These are phyloP conservation scores for Xanthorhoe designata DNA, from an alignment of 2,888 invertebrate species.

Conservation along the genomic window DNA sequence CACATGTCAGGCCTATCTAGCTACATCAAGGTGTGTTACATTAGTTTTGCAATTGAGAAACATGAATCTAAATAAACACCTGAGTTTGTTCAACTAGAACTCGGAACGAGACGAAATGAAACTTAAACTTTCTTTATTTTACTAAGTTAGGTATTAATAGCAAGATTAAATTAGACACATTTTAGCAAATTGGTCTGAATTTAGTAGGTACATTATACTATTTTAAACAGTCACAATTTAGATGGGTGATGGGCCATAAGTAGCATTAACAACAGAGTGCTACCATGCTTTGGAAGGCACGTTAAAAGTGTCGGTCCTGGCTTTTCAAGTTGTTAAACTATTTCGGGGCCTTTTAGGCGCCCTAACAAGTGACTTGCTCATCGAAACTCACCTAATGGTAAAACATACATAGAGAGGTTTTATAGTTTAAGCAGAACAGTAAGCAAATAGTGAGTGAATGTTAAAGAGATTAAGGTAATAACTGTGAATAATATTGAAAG, in stretches of 20 bases:
- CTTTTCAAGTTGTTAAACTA: no score
- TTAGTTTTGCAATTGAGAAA: conserved; percentile 65
- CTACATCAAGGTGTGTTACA: conserved; percentile 72
- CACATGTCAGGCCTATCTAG: conserved; percentile 71
- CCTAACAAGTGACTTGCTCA: no score
- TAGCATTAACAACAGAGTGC: no score
- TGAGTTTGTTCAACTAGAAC: conserved; percentile 23
- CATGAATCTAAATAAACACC: conserved; percentile 50
- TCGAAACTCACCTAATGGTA: background rate
- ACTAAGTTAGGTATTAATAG: background rate
- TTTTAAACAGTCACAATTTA: no score
- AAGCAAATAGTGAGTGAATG: background rate
- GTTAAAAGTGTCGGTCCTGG: no score
- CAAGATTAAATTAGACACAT: background rate
- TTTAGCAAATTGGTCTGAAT: no score
- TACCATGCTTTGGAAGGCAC: no score
- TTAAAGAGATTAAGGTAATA: conserved; percentile 26
- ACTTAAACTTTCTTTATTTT: conserved; percentile 9
- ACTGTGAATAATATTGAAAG: conserved; percentile 52
- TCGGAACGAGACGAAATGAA: background rate
- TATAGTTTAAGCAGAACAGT: background rate
- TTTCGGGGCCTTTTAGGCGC: no score
- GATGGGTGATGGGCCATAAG: no score
- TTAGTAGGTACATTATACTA: no score
- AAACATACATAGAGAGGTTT: background rate